Evolutionary conservation across 2,113 vertebrate genomes (phyloP).

Genomic region (Burhinus bistriatus): DNA sequence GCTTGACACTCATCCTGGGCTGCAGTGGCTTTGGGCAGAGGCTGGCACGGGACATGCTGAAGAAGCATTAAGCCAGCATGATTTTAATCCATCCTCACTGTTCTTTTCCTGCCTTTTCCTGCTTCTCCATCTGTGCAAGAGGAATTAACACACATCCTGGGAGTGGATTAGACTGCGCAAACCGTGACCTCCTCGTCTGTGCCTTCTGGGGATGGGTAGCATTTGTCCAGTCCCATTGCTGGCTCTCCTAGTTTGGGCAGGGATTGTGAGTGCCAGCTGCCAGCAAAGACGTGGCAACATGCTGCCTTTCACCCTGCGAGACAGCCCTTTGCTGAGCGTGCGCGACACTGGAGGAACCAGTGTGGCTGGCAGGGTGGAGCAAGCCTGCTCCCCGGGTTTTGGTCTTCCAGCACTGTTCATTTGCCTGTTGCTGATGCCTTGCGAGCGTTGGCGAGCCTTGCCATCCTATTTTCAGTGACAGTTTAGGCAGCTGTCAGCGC

Average conservation of each 20-base stretch:
- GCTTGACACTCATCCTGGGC: not conserved
- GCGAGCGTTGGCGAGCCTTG: not conserved
- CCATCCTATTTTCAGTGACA: fast-evolving
- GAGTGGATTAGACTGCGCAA: conserved; percentile 10
- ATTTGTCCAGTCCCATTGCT: not conserved
- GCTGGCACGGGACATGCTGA: not conserved
- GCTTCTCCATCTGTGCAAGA: conserved; percentile 9
- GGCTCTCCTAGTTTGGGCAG: not conserved
- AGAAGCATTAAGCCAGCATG: not conserved
- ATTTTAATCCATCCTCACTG: not conserved
- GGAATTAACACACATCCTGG: not conserved
- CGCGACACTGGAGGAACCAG: not conserved
- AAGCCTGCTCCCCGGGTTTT: not conserved
- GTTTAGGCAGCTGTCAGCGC: not conserved
- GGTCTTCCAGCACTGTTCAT: not conserved
- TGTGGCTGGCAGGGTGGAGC: not conserved
- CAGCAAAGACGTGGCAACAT: fast-evolving
- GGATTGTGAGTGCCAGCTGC: not conserved
- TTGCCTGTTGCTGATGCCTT: not conserved
- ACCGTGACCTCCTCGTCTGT: not conserved
- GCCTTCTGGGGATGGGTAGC: not conserved
- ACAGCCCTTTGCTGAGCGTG: not conserved
- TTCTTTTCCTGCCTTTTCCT: conserved; percentile 16
- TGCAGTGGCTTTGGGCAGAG: not conserved
- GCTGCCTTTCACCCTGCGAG: not conserved